These are phyloP conservation scores for Polymixis lichenea DNA, from an alignment of 2,888 invertebrate species.

Conservation along the genomic window DNA sequence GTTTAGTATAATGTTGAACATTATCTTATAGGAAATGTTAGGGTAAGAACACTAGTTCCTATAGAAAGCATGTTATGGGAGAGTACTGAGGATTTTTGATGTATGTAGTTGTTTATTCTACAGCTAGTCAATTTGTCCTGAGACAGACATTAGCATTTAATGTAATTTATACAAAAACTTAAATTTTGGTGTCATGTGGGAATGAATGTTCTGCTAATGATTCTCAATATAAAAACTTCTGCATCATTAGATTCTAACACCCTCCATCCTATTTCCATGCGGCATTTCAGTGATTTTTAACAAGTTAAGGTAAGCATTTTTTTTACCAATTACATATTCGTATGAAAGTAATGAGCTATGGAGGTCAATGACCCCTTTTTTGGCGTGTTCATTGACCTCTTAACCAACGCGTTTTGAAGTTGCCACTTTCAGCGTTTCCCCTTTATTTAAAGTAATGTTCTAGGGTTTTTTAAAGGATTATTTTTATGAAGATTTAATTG, in stretches of 20 bases:
- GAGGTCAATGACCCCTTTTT: conserved; percentile 86
- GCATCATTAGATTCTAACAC: conserved; percentile 37
- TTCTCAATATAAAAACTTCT: conserved; percentile 24
- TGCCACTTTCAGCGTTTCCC: conserved; percentile 71
- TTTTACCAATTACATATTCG: conserved; percentile 68
- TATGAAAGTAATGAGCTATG: conserved; percentile 80
- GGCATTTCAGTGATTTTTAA: conserved; percentile 67
- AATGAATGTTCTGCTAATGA: conserved; percentile 33
- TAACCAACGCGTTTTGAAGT: conserved; percentile 83
- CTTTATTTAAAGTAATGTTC: conserved; percentile 67
- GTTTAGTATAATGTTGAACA: conserved; percentile 5
- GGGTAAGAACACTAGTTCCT: conserved; percentile 3
- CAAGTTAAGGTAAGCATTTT: conserved; percentile 71
- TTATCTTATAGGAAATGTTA: conserved; percentile 16
- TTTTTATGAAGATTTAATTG: conserved; percentile 35
- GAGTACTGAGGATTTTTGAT: background rate
- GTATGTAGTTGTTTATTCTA: conserved; percentile 1
- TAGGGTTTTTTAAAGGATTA: conserved; percentile 19
- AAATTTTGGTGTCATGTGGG: conserved; percentile 23
- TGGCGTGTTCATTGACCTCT: conserved; percentile 85
- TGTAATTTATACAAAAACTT: conserved; percentile 37
- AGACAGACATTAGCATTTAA: conserved; percentile 36
- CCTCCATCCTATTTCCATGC: conserved; percentile 69
- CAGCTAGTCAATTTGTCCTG: conserved; percentile 9
- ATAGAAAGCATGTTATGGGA: background rate